Conservation (phyloP, 2,888 invertebrate genomes). For the Leucophora obtusa region DNA sequence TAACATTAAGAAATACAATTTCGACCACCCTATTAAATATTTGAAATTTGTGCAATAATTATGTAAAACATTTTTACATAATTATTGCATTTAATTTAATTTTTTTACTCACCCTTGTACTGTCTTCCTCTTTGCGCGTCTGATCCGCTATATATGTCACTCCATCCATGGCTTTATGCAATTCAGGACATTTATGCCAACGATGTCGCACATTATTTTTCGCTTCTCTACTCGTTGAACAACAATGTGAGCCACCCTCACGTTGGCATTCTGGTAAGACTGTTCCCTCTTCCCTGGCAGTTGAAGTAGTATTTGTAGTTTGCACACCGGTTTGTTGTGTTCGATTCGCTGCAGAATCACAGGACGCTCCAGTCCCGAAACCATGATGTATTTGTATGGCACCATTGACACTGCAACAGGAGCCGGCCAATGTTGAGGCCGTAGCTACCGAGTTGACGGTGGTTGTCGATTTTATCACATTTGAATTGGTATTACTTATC, state of each 20-base stretch:
- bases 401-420: constrained; percentile 75
- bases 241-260: constrained; percentile 80
- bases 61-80: too few species aligned
- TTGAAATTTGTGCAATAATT: too few species aligned
- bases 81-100: too few species aligned
- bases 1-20: too few species aligned
- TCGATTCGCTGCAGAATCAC: constrained; percentile 72
- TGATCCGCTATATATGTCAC: constrained; percentile 95
- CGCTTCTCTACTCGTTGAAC: constrained; percentile 79
- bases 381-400: constrained; percentile 74
- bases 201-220: constrained; percentile 82
- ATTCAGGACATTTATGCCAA: constrained; percentile 94
- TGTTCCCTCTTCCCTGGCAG: constrained; percentile 64
- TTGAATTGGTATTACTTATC: constrained; percentile 74
- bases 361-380: constrained; percentile 73
- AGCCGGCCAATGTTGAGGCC: constrained; percentile 76
- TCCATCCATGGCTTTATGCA: constrained; percentile 95
- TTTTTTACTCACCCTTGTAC: constrained; percentile 86
- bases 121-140: constrained; percentile 93
- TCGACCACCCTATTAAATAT: too few species aligned
- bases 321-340: constrained; percentile 65
- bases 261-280: constrained; percentile 73
- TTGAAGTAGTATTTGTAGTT: constrained; percentile 36
- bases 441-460: constrained; percentile 76
- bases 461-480: constrained; percentile 78